phyloP scores from a whole-genome alignment of 2,113 vertebrate genomes.

The Cyprinodon variegatus region DNA sequence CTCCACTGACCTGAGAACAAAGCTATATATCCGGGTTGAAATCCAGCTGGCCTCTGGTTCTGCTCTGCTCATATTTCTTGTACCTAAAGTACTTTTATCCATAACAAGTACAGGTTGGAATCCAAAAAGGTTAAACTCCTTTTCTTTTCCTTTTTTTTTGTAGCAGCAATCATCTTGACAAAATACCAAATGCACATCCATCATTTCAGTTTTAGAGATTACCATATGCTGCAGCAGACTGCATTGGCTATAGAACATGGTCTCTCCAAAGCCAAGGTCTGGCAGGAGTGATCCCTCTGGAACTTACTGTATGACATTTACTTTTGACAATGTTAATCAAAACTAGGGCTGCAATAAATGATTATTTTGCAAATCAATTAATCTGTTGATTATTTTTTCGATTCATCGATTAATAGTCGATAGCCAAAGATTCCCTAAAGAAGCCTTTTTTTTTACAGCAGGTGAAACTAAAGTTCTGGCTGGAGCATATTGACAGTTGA shows the following conservation, averaged over 20 bases:
- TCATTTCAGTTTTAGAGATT: constrained; percentile 38
- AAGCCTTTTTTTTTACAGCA: too few relatives aligned
- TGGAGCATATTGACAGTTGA: too few relatives aligned
- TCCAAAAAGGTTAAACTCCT: constrained; percentile 50
- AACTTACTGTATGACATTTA: not conserved
- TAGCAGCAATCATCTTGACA: constrained; percentile 4
- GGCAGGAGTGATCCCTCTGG: not conserved
- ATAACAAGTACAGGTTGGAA: constrained; percentile 63
- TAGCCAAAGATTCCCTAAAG: too few relatives aligned
- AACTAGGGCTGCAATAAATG: too few relatives aligned
- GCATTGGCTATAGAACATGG: not conserved
- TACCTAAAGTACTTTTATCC: constrained; percentile 44
- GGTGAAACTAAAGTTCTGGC: too few relatives aligned
- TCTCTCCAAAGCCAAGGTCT: constrained; percentile 10
- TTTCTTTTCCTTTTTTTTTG: constrained; percentile 17
- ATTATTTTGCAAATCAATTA: too few relatives aligned
- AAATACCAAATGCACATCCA: not conserved
- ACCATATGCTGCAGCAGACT: constrained; percentile 16
- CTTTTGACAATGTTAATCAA: not conserved
- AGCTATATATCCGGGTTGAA: constrained; percentile 41
- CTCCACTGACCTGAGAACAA: constrained; percentile 53
- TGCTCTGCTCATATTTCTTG: constrained; percentile 55
- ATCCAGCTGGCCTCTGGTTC: constrained; percentile 37
- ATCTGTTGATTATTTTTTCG: too few relatives aligned
- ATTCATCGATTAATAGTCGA: too few relatives aligned